Percentiles rank a stretch among this genome's conserved stretches.
These are phyloP conservation scores for Parasteatoda lunata DNA, from an alignment of 2,888 invertebrate genomes.

Conservation along the genomic window DNA sequence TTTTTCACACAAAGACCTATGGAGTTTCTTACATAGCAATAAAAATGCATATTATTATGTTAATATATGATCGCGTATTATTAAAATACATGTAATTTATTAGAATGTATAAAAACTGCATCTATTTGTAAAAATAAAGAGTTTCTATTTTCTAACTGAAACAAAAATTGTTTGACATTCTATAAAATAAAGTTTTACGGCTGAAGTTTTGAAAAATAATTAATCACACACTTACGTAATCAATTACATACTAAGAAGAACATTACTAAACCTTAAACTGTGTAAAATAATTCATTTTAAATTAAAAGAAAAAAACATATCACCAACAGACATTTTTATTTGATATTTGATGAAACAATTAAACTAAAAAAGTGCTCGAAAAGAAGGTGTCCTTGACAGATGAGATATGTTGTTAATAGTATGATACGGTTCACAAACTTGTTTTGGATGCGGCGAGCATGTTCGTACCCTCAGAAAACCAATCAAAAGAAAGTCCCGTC, in stretches of 20 bases:
- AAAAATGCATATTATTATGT: too few species aligned
- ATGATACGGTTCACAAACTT: conserved; percentile 39
- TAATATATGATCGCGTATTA: too few species aligned
- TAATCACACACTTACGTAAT: too few species aligned
- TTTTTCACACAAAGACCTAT: too few species aligned
- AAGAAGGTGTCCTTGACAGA: neutral
- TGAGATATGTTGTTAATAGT: conserved; percentile 8
- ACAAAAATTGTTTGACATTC: too few species aligned
- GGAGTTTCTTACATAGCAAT: too few species aligned
- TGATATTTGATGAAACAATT: neutral
- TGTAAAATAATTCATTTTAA: neutral
- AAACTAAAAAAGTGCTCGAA: neutral
- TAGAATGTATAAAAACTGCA: too few species aligned
- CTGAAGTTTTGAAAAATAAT: too few species aligned
- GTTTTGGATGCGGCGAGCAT: conserved; percentile 22
- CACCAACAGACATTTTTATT: neutral
- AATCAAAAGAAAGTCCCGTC: conserved; percentile 32
- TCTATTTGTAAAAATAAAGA: too few species aligned
- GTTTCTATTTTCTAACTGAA: too few species aligned
- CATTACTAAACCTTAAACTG: neutral
- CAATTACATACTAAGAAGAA: neutral
- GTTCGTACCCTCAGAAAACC: conserved; percentile 8
- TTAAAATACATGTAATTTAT: too few species aligned
- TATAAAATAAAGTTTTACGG: too few species aligned
- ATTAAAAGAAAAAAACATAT: neutral